Conservation (phyloP, 2,888 invertebrate species). For the Chelonus formosanus region DNA sequence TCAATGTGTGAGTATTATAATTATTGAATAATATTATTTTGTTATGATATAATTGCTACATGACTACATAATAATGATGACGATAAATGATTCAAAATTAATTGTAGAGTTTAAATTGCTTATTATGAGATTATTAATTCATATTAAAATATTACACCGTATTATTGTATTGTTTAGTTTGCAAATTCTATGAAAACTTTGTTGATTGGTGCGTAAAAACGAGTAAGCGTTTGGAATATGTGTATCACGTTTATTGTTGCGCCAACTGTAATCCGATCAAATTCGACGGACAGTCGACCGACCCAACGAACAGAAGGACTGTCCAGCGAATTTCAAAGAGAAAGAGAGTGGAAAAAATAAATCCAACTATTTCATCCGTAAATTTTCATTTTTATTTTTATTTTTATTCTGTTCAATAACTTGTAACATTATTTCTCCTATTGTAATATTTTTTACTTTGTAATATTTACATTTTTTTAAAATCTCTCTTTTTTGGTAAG, state of each 20-base stretch:
- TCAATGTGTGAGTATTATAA: too few species aligned
- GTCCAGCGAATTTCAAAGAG: slow-evolving; percentile 31
- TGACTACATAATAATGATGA: too few species aligned
- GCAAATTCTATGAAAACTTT: slow-evolving; percentile 25
- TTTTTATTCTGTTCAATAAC: slow-evolving; percentile 4
- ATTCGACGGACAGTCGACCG: slow-evolving; percentile 36
- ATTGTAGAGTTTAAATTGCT: too few species aligned
- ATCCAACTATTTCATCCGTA: slow-evolving; percentile 26
- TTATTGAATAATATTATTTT: too few species aligned
- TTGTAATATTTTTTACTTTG: not conserved
- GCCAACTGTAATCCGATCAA: slow-evolving; percentile 37
- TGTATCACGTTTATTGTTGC: slow-evolving; percentile 32
- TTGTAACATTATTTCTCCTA: slow-evolving; percentile 5
- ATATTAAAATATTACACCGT: not conserved
- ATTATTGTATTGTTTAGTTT: slow-evolving; percentile 17
- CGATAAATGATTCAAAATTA: too few species aligned
- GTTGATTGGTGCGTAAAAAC: slow-evolving; percentile 22
- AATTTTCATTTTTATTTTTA: slow-evolving; percentile 25
- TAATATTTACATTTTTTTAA: not conserved
- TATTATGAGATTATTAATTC: too few species aligned
- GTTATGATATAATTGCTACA: too few species aligned
- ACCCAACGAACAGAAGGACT: slow-evolving; percentile 35
- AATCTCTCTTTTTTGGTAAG: too few species aligned
- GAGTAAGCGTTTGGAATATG: slow-evolving; percentile 25
- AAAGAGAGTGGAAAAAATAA: slow-evolving; percentile 16